Base-by-base conservation (phyloP, 2,797 vertebrate species). In the Neosilurus mollespiculum region DNA sequence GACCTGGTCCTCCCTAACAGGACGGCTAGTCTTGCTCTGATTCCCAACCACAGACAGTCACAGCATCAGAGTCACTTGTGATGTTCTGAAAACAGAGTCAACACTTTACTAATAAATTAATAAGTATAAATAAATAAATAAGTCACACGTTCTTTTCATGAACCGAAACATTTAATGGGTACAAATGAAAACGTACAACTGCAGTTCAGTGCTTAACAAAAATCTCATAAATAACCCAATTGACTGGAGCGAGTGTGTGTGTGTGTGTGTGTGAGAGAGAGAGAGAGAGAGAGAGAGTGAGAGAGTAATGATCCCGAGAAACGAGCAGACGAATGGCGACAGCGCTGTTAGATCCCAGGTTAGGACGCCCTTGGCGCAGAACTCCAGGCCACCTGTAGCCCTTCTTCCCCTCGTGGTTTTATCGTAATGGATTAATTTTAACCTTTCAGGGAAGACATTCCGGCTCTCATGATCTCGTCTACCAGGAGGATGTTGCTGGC, bases 381-480 rank as follows among this genome's bases (percentile, higher is more conserved):
- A 16, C 66, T 37, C 26, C 59, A 73, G 84, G 80, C 80, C 66
- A 72, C 66, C 59, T 69, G 9, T n/a, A 54, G 51, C 30, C 43
- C 66, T 18, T 59, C 59, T 81, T 85, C 54, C 59, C 65, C 58
- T 20, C 24, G 16, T 3, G 24, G 72, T 53, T 30, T 81, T 51
- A 56, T 82, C 34, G 34, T 71, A 75, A 51, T 64, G 7, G 1
- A 72, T 64, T 71, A 43, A 30, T 2, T 87, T 98, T 96, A 99
- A 85, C 97, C 97, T 90, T 95, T 99, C 16, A 99, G 96, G 65
- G 98, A 99, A 8, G 98, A 99, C 97, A 99, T 96, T 77, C 98
- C 98, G 53, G 98, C 98, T 89, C 97, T 91, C 98, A 99, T 99
- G 84, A 99, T 99, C 92, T 99, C 98, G 86, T 99, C 98, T 71